A percentile compares a stretch with the other conserved stretches of the same genome.
Conservation (phyloP, 2,888 invertebrate species). For the Agrochola lota region DNA sequence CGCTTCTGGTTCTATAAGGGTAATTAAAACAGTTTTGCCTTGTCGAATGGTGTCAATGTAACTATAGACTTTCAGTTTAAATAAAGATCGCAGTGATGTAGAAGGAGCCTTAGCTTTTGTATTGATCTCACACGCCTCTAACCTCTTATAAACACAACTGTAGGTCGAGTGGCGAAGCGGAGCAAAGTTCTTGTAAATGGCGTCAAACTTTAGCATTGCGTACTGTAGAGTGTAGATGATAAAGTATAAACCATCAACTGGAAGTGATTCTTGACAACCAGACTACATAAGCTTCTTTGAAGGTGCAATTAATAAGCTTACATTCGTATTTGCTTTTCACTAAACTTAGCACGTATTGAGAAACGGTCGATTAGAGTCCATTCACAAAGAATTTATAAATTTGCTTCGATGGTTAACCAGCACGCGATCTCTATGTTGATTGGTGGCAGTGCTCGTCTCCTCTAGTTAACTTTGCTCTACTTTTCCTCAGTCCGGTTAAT, state of each 20-base stretch:
- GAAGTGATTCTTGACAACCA: conserved; percentile 35
- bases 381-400: not conserved
- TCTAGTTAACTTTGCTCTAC: conserved; percentile 40
- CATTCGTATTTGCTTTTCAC: conserved; percentile 16
- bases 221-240: not conserved
- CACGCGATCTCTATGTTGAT: conserved; percentile 23
- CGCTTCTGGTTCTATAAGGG: conserved; percentile 41
- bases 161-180: conserved; percentile 43
- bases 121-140: conserved; percentile 37
- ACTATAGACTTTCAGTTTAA: conserved; percentile 49
- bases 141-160: conserved; percentile 32
- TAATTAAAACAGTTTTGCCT: conserved; percentile 51
- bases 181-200: conserved; percentile 43
- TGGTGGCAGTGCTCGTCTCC: conserved; percentile 13
- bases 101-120: conserved; percentile 5
- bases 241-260: conserved; percentile 22
- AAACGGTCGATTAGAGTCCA: conserved; percentile 1
- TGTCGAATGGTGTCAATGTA: conserved; percentile 52
- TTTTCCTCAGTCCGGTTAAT: conserved; percentile 13
- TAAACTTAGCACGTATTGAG: conserved; percentile 10
- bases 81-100: conserved; percentile 34
- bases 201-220: conserved; percentile 48
- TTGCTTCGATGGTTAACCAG: not conserved
- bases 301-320: not conserved
- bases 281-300: conserved; percentile 21